Evolutionary conservation across 2,113 vertebrate species (phyloP).

Genomic region (Apus apus): DNA sequence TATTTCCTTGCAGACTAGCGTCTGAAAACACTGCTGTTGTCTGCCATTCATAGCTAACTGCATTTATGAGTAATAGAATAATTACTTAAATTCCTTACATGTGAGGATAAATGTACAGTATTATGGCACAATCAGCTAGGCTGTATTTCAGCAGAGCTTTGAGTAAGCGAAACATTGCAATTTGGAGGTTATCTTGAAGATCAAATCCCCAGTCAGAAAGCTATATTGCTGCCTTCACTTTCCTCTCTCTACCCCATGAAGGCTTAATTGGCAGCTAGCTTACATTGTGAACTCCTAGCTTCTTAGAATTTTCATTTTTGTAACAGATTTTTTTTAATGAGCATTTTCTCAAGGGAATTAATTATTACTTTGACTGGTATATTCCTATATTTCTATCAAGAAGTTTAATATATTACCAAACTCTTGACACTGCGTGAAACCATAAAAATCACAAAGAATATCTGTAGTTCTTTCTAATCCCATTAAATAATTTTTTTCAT

Average conservation of each 20-base stretch:
- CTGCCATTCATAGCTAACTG: neutral
- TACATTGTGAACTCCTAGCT: slow-evolving; percentile 68
- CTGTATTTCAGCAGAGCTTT: slow-evolving; percentile 27
- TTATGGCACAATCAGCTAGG: neutral
- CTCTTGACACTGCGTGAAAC: slow-evolving; percentile 58
- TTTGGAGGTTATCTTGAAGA: slow-evolving; percentile 37
- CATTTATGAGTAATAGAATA: slow-evolving; percentile 41
- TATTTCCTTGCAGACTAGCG: neutral
- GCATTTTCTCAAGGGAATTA: slow-evolving; percentile 70
- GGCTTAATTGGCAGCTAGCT: slow-evolving; percentile 73
- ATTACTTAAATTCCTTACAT: slow-evolving; percentile 22
- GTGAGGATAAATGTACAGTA: neutral
- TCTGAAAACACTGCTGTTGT: neutral
- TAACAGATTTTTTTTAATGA: slow-evolving; percentile 69
- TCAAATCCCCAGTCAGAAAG: slow-evolving; percentile 60
- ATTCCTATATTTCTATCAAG: slow-evolving; percentile 74
- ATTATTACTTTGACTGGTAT: slow-evolving; percentile 78
- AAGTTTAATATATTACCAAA: slow-evolving; percentile 74
- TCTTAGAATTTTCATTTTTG: slow-evolving; percentile 70
- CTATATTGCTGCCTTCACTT: slow-evolving; percentile 59
- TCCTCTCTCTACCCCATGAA: slow-evolving; percentile 62
- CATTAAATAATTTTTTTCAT: neutral
- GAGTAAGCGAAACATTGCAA: slow-evolving; percentile 23
- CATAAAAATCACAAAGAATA: slow-evolving; percentile 52
- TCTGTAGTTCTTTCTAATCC: slow-evolving; percentile 44